Conservation (phyloP, 2,888 invertebrate species). For the Coelinius sp. region DNA sequence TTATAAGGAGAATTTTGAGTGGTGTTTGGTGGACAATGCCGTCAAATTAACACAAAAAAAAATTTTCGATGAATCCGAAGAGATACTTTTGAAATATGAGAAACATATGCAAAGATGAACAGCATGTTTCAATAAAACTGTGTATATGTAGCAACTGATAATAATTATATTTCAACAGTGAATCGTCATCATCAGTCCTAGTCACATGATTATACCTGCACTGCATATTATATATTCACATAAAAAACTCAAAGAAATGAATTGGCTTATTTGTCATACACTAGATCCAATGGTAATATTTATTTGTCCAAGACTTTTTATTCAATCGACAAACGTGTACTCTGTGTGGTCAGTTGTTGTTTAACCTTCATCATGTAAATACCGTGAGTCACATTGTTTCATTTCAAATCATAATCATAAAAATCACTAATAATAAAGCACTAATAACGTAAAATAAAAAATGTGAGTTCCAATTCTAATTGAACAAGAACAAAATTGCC, state of each 20-base stretch:
- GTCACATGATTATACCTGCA: constrained; percentile 9
- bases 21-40: too few species aligned
- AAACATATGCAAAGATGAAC: too few species aligned
- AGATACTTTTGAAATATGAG: too few species aligned
- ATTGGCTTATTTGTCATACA: neutral
- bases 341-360: neutral
- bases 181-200: too few species aligned
- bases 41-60: too few species aligned
- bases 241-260: neutral
- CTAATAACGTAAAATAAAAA: too few species aligned
- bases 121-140: neutral
- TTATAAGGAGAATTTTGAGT: too few species aligned
- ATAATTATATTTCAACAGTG: too few species aligned
- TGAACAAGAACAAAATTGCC: too few species aligned
- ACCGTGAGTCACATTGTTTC: constrained; percentile 4
- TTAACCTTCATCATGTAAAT: constrained; percentile 18
- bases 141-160: neutral
- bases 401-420: neutral
- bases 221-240: neutral
- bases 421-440: neutral
- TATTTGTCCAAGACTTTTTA: constrained; percentile 11
- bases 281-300: neutral
- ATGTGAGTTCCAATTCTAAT: too few species aligned
- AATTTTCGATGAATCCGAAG: too few species aligned
- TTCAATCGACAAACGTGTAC: neutral